Percentiles rank a stretch among this genome's conserved stretches.
phyloP scores from a whole-genome alignment of 2,888 invertebrate species.

The Diplazon laetatorius region DNA sequence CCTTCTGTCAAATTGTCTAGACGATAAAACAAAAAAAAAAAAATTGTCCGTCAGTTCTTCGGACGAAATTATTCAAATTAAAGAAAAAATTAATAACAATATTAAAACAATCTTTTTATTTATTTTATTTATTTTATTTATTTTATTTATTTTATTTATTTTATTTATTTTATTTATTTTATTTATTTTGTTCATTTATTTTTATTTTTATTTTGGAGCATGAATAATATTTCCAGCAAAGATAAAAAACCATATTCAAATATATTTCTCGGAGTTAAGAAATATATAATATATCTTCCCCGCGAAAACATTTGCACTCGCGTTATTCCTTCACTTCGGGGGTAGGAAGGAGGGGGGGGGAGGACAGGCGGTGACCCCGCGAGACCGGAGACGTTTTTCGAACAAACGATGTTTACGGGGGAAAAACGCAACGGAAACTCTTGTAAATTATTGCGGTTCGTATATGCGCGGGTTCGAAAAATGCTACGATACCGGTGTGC shows the following conservation, averaged over 20 bases:
- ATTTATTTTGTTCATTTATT: neutral
- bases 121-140: neutral
- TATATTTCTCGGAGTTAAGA: neutral
- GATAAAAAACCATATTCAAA: neutral
- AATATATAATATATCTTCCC: slow-evolving; percentile 20
- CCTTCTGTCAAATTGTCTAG: slow-evolving; percentile 5
- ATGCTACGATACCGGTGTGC: too few species aligned
- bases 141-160: neutral
- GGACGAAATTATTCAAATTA: neutral
- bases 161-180: neutral
- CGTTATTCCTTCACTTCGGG: slow-evolving; percentile 11
- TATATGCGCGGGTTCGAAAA: slow-evolving; percentile 49
- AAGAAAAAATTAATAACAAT: neutral
- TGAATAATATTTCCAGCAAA: too few species aligned
- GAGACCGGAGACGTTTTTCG: slow-evolving; percentile 30
- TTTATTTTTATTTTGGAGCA: neutral
- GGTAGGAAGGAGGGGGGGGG: too few species aligned
- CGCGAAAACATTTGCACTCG: slow-evolving; percentile 11
- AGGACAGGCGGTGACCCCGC: too few species aligned
- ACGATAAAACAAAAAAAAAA: neutral
- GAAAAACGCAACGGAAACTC: slow-evolving; percentile 53
- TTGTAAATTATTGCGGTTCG: slow-evolving; percentile 56
- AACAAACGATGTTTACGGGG: slow-evolving; percentile 64
- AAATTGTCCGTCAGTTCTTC: neutral
- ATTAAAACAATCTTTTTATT: too few species aligned